Conservation (phyloP, 2,888 invertebrate species). For the Hydroisotoma schaefferi region DNA sequence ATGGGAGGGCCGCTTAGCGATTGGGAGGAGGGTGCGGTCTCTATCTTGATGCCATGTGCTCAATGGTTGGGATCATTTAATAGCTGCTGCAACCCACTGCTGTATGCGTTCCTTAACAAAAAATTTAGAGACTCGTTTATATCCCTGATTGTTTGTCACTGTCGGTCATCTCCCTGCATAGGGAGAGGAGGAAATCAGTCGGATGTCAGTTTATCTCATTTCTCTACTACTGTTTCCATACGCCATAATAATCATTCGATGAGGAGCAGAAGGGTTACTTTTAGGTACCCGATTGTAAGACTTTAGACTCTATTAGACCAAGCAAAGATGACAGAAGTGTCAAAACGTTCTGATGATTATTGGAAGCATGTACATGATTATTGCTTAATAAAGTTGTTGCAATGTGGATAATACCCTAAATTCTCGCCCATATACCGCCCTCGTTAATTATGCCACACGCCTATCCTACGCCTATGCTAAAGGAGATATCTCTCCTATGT, state of each 20-base stretch:
- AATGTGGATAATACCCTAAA: no score
- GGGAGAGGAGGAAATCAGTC: neutral
- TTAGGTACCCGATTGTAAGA: slow-evolving; percentile 6
- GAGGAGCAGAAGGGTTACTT: neutral
- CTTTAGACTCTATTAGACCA: neutral
- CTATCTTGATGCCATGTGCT: slow-evolving; percentile 77
- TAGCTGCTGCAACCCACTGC: slow-evolving; percentile 89
- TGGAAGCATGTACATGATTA: no score
- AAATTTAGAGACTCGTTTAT: slow-evolving; percentile 83
- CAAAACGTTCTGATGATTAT: no score
- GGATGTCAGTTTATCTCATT: neutral
- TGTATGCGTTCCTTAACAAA: slow-evolving; percentile 92
- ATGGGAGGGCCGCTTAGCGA: slow-evolving; percentile 67
- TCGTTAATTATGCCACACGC: no score
- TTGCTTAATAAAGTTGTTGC: no score
- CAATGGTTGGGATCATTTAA: slow-evolving; percentile 91
- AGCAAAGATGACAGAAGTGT: no score
- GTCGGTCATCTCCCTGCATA: neutral
- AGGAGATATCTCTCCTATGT: no score
- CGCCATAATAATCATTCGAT: neutral
- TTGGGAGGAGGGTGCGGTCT: slow-evolving; percentile 62
- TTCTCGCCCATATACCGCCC: no score
- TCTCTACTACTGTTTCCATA: neutral
- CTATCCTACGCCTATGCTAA: no score
- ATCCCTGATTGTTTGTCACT: slow-evolving; percentile 14